Base-by-base conservation (phyloP, 2,113 vertebrate species). In the Boulengeromyrus knoepffleri region DNA sequence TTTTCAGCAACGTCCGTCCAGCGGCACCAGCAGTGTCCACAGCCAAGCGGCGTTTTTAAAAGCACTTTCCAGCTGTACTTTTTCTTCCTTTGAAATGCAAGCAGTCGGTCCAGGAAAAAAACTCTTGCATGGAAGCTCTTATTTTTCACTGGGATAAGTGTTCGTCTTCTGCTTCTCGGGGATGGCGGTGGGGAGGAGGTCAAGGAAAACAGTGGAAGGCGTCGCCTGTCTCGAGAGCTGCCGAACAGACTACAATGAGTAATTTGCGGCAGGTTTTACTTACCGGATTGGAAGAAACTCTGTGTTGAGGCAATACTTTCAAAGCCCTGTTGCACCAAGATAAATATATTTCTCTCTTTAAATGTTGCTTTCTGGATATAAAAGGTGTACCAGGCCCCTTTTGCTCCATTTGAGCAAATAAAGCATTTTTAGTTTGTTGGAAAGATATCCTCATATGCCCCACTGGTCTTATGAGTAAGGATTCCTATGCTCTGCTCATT, bases 51-150 rank as follows among this genome's bases (percentile, higher is more conserved):
- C 36, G 0, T 53, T 70, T 74, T 70, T 4, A 88, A 39, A 52
- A 53, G 31, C 62, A 50, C 47, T 88, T 62, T 74, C 85, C 10
- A 58, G 19, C 77, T 24, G 36, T 56, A 58, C 49, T 19, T 56
- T 87, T 3, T 27, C 50, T 21, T 87, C 39, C 85, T 80, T 88
- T 90, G 52, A 85, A 85, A 89, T 89, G 46, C 31, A 36, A 31
- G 47, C n/a, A 27, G 39, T 58, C 52, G 5, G 13, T 52, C 85
- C 85, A 87, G 15, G 56, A 62, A 62, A 47, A 47, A 52, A 87
- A 52, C 5, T 0, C 27, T 52, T 53, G n/a, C 36, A 53, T 53
- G 50, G n/a, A 87, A 53, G 49, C 50, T 36, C 50, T 87, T 52
- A 31, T 49, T 50, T 85, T 49, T 52, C 27, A 17, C 85, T 85